Evolutionary conservation across 2,888 invertebrate genomes (phyloP).

Genomic region (Patella pellucida): DNA sequence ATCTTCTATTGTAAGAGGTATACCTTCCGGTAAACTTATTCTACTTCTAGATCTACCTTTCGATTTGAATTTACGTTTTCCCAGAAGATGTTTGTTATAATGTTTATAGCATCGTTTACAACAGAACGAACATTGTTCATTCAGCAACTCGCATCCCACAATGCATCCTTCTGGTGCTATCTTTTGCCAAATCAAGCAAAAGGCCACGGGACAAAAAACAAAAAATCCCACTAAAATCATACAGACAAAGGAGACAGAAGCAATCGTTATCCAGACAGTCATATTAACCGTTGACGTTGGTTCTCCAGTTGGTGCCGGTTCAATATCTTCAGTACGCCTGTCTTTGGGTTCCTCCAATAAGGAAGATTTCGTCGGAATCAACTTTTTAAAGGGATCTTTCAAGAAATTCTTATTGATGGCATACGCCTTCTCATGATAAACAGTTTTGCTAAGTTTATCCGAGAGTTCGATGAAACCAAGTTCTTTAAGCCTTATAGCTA

Average conservation of each 20-base stretch:
- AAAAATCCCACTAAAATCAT: slow-evolving; percentile 19
- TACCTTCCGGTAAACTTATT: too few species aligned
- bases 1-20: too few species aligned
- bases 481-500: slow-evolving; percentile 54
- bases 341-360: slow-evolving; percentile 33
- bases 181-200: slow-evolving; percentile 28
- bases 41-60: too few species aligned
- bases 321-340: background rate
- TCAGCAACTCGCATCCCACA: slow-evolving; percentile 7
- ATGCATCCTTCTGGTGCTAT: background rate
- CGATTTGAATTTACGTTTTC: background rate
- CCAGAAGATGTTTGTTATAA: slow-evolving; percentile 12
- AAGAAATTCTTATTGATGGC: slow-evolving; percentile 44
- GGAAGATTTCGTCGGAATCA: slow-evolving; percentile 40
- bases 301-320: background rate
- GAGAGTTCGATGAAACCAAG: slow-evolving; percentile 53
- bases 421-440: slow-evolving; percentile 52
- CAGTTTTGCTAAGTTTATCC: slow-evolving; percentile 47
- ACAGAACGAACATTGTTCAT: background rate
- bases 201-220: background rate
- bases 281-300: background rate
- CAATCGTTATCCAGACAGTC: slow-evolving; percentile 17
- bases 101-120: background rate
- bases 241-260: slow-evolving; percentile 12
- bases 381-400: slow-evolving; percentile 48